Evolutionary conservation across 2,797 vertebrate genomes (phyloP), one percentile per base, ranked within the genome.

Genomic region (Schizothorax lantsangensis): DNA sequence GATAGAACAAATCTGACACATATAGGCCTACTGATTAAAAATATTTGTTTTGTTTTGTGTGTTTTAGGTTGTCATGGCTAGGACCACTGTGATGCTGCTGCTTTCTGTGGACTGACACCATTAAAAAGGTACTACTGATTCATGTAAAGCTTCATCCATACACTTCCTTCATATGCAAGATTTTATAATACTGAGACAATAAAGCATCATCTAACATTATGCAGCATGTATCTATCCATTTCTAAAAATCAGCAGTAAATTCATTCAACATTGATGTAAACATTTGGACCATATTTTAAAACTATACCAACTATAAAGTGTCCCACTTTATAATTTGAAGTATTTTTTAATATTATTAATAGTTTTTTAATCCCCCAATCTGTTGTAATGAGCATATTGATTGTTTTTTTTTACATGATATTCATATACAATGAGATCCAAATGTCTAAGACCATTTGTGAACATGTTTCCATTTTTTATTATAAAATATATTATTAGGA

Each of bases 41-140:
- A 10, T 19, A 2, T n/a, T 43, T 5, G 36, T 14, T 49, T 79
- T 72, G 57, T 52, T 79, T 57, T 74, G 33, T 68, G 17, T 57
- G 6, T 43, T 59, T 78, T 47, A 88, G 88, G 64, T 86, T 68
- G 69, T 40, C 49, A 86, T 89, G 86, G 77, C 52, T 72, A 74
- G 52, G 33, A 33, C 68, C 30, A 38, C 62, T 75, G 40, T 45
- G 26, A 9, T 74, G 19, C 79, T 87, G 71, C 23, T 81, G 75
- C 30, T 74, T 38, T 81, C 57, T 80, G 33, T 84, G 49, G 59
- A 81, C 62, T 81, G 66, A 85, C 10, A 33, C 30, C 14, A 12
- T 49, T 64, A 47, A 83, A 68, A 66, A 79, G 78, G 68, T 26
- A 36, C 36, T 43, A 14, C 38, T 85, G 49, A 33, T 36, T 78